Base-by-base conservation (phyloP, 2,113 vertebrate genomes). In the Cochlearius cochlearius region DNA sequence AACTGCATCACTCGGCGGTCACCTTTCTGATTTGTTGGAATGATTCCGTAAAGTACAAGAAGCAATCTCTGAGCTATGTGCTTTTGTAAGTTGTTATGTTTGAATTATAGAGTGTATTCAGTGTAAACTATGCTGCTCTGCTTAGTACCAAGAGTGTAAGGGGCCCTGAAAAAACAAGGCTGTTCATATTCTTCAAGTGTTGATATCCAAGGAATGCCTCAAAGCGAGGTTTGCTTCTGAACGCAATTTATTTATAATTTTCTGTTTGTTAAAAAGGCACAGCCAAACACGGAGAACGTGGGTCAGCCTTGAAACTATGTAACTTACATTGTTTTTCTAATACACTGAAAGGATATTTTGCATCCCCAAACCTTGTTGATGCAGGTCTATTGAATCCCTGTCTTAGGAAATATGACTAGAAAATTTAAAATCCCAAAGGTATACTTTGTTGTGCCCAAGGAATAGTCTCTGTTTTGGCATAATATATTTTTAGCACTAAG, bases 361-460 rank as follows among this genome's bases (percentile, higher is more conserved):
- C 19, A 29, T 41, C 20, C 15, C 9, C 63, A 80, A 52, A 45
- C 11, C 30, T 63, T 32, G 7, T 56, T 82, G 66, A 55, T 69
- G 26, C 3, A 36, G 4, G 7, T 38, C 22, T 78, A 7, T 63
- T 0, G 0, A 71, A 53, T 86, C 34, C 17, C 10, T n/a, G 1
- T 39, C 12, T 88, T 76, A 17, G 3, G 3, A 75, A 80, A 50
- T 43, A 49, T 3, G 15, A 59, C 38, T 72, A 50, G 58, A 12
- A 41, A 49, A 26, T 63, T 30, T 2, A 4, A 36, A 34, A 66
- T n/a, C n/a, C n/a, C n/a, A n/a, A n/a, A n/a, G 21, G 2, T 30
- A 15, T 52, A 27, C 9, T 55, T 84, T 3, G 3, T 67, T 85
- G 15, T 52, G n/a, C n/a, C 32, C 49, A 52, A 64, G 56, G 25